Base-by-base conservation (phyloP, 2,888 invertebrate species). In the Ypsolopha sequella region DNA sequence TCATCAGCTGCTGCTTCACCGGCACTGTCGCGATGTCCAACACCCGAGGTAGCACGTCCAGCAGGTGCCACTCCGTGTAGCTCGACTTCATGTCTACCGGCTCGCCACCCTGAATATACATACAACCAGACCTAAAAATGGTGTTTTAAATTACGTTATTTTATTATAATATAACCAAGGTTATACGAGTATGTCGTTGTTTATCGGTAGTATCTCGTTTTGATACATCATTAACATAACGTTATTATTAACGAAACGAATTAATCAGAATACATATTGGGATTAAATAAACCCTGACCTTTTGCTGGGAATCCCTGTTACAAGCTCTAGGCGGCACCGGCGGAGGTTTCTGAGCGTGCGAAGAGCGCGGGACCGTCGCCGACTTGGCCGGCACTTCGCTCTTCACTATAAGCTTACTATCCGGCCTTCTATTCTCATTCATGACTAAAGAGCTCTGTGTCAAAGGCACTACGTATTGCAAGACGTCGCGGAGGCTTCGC, bases 11-110 rank as follows among this genome's bases (percentile, higher is more conserved):
- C 54, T 84, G 75, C 58, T 89, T 89, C 36, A 96, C 92, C 0
- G 97, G 96, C 52, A 92, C 89, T 36, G 94, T 89, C 34, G 95
- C 93, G 11, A 98, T 91, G 60, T 93, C 93, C 49, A 97, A 78
- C 34, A 98, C 80, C 49, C 92, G 90, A 43, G 96, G 94, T 10
- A 97, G 82, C 0, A 96, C 94, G 68, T 97, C 95, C 56, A 93
- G 88, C 59, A 95, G 91, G 10, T 91, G 89, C 89, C 92, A 92
- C 39, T 89, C 88, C 0, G 63, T 62, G 55, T 72, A 70, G 36
- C 64, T 68, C 1, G 63, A 52, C 47, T 70, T 73, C 2, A 54
- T 55, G 9, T 73, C 68, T 2, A 54, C 56, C 0, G 65, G 57
- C 0, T 73, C 76, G 7, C 63, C 62, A 6, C 54, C 57, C 80